These are phyloP conservation scores for Buceros bicornis DNA, from an alignment of 2,797 vertebrate genomes.

Conservation along the genomic window DNA sequence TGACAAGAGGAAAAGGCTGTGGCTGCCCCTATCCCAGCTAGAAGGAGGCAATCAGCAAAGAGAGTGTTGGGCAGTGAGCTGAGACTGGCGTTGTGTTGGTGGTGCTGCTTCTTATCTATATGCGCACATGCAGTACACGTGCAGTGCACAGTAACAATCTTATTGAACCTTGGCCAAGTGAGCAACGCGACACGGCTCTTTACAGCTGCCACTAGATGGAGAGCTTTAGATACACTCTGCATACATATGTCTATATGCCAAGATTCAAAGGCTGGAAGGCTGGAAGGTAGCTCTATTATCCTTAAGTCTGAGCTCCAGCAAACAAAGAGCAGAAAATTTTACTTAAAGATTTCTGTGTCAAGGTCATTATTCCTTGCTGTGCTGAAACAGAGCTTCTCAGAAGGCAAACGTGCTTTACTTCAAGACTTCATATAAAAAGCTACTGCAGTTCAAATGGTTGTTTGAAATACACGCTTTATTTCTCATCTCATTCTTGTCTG, in stretches of 20 bases:
- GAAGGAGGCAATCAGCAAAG: background rate
- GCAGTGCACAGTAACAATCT: background rate
- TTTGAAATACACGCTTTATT: background rate
- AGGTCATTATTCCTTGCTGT: background rate
- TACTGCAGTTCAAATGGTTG: background rate
- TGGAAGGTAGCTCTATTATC: background rate
- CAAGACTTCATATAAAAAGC: background rate
- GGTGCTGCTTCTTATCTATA: background rate
- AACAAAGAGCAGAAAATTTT: background rate
- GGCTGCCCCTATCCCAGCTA: background rate
- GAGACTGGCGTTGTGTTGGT: background rate
- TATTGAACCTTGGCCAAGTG: background rate
- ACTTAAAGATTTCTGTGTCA: background rate
- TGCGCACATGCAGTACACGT: fast-evolving
- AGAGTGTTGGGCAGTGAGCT: background rate
- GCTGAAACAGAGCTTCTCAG: background rate
- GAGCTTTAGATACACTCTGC: constrained; percentile 21
- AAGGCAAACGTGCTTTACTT: background rate
- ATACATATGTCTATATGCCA: fast-evolving
- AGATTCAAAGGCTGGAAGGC: background rate
- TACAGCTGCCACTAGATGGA: constrained; percentile 57
- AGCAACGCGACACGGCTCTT: background rate
- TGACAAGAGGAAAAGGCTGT: background rate
- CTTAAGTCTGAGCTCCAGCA: background rate
- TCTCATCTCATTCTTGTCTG: background rate